Conservation (phyloP, 2,797 vertebrate species). For the Acanthiza pusilla region DNA sequence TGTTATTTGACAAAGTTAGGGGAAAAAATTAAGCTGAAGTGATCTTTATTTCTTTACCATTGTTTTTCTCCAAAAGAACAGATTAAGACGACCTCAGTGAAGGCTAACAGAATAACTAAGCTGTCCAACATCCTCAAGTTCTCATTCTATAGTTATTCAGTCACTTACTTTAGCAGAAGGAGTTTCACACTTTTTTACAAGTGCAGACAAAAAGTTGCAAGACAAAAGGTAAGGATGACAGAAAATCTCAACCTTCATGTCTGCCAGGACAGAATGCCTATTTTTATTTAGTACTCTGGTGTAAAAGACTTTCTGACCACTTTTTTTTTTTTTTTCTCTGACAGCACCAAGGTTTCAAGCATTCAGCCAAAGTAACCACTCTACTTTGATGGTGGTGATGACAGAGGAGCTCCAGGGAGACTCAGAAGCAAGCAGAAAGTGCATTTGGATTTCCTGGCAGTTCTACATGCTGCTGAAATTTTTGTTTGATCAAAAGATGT, state of each 20-base stretch:
- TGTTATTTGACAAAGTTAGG: background rate
- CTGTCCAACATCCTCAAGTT: background rate
- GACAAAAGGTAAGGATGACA: background rate
- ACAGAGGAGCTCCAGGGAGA: background rate
- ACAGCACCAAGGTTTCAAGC: background rate
- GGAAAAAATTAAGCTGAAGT: background rate
- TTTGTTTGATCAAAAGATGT: background rate
- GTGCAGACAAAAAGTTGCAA: background rate
- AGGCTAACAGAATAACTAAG: background rate
- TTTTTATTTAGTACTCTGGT: background rate
- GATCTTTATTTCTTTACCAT: background rate
- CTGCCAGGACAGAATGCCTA: background rate
- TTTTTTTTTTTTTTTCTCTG: background rate
- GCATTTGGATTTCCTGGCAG: background rate
- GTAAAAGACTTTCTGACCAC: background rate
- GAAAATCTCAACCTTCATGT: background rate
- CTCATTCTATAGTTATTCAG: background rate
- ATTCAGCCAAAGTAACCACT: background rate
- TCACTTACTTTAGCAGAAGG: background rate
- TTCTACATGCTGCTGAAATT: background rate
- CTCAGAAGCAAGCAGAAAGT: background rate
- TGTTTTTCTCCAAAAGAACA: background rate
- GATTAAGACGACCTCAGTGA: background rate
- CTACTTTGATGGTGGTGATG: background rate
- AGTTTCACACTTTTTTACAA: background rate